Percentiles rank a stretch among this genome's conserved stretches.
Evolutionary conservation across 2,888 invertebrate genomes (phyloP).

Genomic region (Xanthia icteritia): DNA sequence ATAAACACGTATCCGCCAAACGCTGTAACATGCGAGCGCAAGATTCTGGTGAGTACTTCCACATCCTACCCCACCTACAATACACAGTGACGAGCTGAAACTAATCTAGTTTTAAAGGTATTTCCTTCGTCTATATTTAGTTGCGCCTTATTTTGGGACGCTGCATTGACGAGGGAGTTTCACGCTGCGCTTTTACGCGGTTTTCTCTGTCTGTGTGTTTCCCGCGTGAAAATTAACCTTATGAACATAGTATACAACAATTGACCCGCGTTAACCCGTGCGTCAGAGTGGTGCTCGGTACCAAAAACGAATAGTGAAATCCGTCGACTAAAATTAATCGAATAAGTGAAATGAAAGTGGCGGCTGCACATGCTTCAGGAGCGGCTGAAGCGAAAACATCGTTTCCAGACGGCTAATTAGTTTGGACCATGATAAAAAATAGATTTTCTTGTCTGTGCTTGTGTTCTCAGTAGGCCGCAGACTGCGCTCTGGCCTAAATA

Average conservation of each 20-base stretch:
- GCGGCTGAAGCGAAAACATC: conserved; percentile 68
- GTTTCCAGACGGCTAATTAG: conserved; percentile 78
- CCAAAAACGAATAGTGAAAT: conserved; percentile 61
- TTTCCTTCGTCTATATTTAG: conserved; percentile 80
- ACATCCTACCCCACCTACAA: conserved; percentile 48
- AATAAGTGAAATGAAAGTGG: conserved; percentile 78
- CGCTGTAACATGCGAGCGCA: conserved; percentile 83
- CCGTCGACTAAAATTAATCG: conserved; percentile 62
- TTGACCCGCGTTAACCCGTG: conserved; percentile 61
- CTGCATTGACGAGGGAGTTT: conserved; percentile 79
- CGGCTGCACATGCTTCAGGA: conserved; percentile 67
- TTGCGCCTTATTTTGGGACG: conserved; percentile 83
- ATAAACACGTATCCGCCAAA: conserved; percentile 84
- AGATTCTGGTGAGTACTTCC: conserved; percentile 87
- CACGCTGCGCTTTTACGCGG: conserved; percentile 77
- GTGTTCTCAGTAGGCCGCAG: conserved; percentile 75
- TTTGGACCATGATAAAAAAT: conserved; percentile 79
- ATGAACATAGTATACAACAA: conserved; percentile 41
- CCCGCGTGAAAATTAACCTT: conserved; percentile 68
- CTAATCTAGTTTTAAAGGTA: conserved; percentile 53
- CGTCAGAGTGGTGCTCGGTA: conserved; percentile 53
- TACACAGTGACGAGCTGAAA: conserved; percentile 42
- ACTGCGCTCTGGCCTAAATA: conserved; percentile 82
- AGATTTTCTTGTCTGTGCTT: conserved; percentile 80
- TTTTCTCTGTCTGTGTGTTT: conserved; percentile 67